Conservation (phyloP, 1,140 invertebrate genomes). For the Hestina assimilis region DNA sequence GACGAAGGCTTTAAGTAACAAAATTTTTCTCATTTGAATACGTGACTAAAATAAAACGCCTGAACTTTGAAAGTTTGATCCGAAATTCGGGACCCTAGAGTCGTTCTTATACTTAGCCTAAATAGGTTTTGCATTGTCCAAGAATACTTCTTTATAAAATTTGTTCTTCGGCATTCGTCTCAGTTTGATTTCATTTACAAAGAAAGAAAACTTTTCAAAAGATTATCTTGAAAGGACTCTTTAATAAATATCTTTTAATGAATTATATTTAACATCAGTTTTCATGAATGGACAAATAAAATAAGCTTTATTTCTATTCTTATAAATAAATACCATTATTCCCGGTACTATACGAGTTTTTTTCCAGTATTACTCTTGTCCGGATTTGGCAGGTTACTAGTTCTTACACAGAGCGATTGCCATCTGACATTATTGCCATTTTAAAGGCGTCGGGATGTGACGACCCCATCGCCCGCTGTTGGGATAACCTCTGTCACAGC, state of each 20-base stretch:
- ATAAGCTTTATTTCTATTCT: too few relatives aligned
- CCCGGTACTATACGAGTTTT: too few relatives aligned
- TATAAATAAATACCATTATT: too few relatives aligned
- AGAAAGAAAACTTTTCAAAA: neutral
- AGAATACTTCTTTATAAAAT: constrained; percentile 1
- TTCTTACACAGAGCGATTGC: too few relatives aligned
- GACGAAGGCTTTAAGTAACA: constrained; percentile 24
- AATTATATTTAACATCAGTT: neutral
- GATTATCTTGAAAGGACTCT: neutral
- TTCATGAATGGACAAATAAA: too few relatives aligned
- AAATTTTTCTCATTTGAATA: constrained; percentile 34
- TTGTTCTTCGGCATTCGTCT: neutral
- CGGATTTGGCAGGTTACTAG: too few relatives aligned
- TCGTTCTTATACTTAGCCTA: constrained; percentile 4
- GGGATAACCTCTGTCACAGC: too few relatives aligned
- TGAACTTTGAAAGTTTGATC: constrained; percentile 23
- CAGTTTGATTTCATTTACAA: neutral
- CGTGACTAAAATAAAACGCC: constrained; percentile 29
- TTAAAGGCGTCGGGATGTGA: too few relatives aligned
- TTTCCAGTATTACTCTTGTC: too few relatives aligned
- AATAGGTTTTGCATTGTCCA: constrained; percentile 20
- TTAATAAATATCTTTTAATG: neutral
- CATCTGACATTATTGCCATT: too few relatives aligned
- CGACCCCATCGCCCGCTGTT: too few relatives aligned
- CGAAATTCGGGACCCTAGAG: constrained; percentile 13